Conservation (phyloP, 2,113 vertebrate genomes). For the Martes martes region DNA sequence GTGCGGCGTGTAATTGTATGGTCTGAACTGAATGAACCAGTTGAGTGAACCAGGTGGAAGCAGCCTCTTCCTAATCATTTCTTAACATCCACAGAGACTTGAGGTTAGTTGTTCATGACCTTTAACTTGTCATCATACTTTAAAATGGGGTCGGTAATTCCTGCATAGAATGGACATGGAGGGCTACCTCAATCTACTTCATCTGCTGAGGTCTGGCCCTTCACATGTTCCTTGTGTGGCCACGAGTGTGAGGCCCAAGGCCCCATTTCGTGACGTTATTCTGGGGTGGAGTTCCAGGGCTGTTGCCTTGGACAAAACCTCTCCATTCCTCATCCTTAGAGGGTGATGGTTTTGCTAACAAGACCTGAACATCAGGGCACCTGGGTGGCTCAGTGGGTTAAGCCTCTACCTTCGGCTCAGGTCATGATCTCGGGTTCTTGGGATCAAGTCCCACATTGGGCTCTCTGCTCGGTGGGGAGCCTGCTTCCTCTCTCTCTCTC, state of each 20-base stretch:
- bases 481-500: too few relatives aligned
- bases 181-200: neutral
- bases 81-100: neutral
- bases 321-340: neutral
- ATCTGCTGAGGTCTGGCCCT: neutral
- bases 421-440: too few relatives aligned
- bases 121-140: neutral
- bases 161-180: accelerated
- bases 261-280: neutral
- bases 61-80: neutral
- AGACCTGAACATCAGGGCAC: neutral
- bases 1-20: accelerated
- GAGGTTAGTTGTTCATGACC: neutral
- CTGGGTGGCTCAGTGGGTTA: too few relatives aligned
- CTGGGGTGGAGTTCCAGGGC: neutral
- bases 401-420: too few relatives aligned
- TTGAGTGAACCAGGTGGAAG: neutral
- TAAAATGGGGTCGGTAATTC: neutral
- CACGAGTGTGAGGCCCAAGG: neutral
- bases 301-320: neutral
- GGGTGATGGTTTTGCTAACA: neutral
- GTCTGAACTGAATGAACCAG: accelerated
- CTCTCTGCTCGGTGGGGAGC: too few relatives aligned
- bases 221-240: neutral
- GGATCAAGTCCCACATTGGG: too few relatives aligned